Conservation (phyloP, 2,113 vertebrate species). For the Morone saxatilis region DNA sequence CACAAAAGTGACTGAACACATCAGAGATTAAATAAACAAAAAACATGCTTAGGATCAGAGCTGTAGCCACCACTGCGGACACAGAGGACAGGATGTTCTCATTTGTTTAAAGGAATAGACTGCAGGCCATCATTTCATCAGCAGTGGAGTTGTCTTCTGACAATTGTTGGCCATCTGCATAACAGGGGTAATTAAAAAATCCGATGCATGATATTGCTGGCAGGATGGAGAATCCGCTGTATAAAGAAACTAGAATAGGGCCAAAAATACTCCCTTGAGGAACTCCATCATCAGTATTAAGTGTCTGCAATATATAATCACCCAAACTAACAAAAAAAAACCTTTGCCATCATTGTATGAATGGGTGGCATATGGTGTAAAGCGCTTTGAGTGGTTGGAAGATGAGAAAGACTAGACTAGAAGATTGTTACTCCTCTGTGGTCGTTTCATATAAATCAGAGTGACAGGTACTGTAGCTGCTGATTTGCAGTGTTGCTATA, state of each 20-base stretch:
- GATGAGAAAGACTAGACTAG: too few species aligned
- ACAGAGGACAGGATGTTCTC: neutral
- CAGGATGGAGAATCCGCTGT: neutral
- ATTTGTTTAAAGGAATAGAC: neutral
- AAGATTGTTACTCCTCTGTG: neutral
- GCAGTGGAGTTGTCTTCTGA: too few species aligned
- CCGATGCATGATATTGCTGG: neutral
- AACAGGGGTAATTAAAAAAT: neutral
- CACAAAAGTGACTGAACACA: neutral
- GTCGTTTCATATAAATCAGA: neutral
- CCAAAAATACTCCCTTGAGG: slow-evolving; percentile 6
- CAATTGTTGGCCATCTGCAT: neutral
- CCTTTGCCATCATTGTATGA: neutral
- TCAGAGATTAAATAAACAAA: slow-evolving; percentile 7
- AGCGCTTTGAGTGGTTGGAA: too few species aligned
- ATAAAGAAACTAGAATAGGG: neutral
- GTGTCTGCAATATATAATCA: neutral
- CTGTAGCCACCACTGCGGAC: neutral
- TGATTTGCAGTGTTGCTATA: neutral
- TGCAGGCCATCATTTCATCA: too few species aligned
- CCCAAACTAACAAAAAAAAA: neutral
- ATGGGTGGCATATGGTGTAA: too few species aligned
- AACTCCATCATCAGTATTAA: slow-evolving; percentile 6
- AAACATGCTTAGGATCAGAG: neutral
- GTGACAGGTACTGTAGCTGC: slow-evolving; percentile 25